Conservation (phyloP, 2,888 invertebrate genomes). For the Plemyria rubiginata region DNA sequence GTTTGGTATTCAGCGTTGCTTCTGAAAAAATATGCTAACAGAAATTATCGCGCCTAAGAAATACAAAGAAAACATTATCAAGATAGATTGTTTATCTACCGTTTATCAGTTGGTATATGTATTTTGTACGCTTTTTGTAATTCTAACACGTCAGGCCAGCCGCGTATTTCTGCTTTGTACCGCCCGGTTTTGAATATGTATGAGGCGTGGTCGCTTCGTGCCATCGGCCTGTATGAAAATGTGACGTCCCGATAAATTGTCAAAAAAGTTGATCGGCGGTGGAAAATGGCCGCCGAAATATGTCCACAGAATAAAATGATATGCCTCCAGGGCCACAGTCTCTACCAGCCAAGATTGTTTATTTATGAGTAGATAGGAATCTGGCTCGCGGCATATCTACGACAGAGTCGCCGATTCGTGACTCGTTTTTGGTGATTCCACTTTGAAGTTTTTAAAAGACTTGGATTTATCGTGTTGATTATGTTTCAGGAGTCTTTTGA, state of each 20-base stretch:
- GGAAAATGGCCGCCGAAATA: conserved; percentile 71
- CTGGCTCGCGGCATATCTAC: conserved; percentile 40
- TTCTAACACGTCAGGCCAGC: conserved; percentile 74
- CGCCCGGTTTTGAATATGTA: conserved; percentile 80
- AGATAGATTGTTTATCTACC: conserved; percentile 69
- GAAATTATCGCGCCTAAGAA: conserved; percentile 5
- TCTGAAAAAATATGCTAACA: conserved; percentile 1
- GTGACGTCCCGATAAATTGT: conserved; percentile 83
- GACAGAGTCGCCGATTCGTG: conserved; percentile 35
- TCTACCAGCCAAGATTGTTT: conserved; percentile 59
- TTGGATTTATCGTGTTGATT: conserved; percentile 15
- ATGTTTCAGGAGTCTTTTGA: conserved; percentile 9
- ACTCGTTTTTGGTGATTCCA: conserved; percentile 36
- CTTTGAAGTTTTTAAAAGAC: conserved; percentile 39
- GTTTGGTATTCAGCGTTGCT: conserved; percentile 5
- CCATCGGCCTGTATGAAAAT: conserved; percentile 78
- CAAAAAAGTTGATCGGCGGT: conserved; percentile 80
- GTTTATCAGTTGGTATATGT: conserved; percentile 63
- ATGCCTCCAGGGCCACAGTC: conserved; percentile 56
- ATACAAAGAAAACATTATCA: conserved; percentile 38
- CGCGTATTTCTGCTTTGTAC: conserved; percentile 78
- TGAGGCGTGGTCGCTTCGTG: conserved; percentile 71
- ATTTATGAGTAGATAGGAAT: conserved; percentile 52
- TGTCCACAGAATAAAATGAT: conserved; percentile 63
- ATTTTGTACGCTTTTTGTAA: conserved; percentile 70